Evolutionary conservation across 30 jellyfish, hydroid and myxozoan species (phyloP).

Genomic region (Chrysaora quinquecirrha): DNA sequence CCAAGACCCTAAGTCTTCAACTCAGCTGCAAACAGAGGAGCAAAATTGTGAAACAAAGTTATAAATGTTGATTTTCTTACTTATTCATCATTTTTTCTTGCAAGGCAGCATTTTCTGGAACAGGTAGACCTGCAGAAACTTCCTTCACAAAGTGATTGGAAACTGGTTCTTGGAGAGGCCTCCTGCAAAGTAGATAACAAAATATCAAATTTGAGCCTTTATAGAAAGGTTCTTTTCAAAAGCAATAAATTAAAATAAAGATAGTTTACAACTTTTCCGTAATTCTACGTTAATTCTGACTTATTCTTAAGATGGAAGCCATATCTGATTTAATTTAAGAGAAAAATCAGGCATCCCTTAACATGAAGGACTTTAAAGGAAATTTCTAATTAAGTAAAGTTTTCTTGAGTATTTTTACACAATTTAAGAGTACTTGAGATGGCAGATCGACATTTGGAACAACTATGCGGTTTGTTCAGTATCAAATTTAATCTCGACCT

Average conservation of each 20-base stretch:
- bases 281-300: too few relatives aligned
- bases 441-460: too few relatives aligned
- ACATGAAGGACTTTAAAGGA: too few relatives aligned
- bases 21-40: too few relatives aligned
- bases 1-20: too few relatives aligned
- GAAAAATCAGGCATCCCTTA: too few relatives aligned
- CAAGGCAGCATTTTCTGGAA: background rate
- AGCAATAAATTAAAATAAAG: background rate
- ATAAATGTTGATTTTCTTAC: background rate
- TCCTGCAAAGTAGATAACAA: background rate
- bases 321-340: too few relatives aligned
- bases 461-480: conserved; percentile 36
- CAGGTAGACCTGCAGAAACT: background rate
- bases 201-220: background rate
- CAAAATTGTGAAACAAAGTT: background rate
- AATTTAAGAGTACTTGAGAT: too few relatives aligned
- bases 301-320: too few relatives aligned
- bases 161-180: background rate
- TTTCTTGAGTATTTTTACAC: too few relatives aligned
- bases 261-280: too few relatives aligned
- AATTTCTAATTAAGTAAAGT: too few relatives aligned
- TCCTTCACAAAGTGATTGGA: background rate
- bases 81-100: background rate
- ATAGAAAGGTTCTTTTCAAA: background rate
- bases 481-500: conserved; percentile 62